Percentiles rank a stretch among this genome's conserved stretches.
These are phyloP conservation scores for Propithecus perrieri DNA, from an alignment of 2,797 vertebrate species.

Conservation along the genomic window DNA sequence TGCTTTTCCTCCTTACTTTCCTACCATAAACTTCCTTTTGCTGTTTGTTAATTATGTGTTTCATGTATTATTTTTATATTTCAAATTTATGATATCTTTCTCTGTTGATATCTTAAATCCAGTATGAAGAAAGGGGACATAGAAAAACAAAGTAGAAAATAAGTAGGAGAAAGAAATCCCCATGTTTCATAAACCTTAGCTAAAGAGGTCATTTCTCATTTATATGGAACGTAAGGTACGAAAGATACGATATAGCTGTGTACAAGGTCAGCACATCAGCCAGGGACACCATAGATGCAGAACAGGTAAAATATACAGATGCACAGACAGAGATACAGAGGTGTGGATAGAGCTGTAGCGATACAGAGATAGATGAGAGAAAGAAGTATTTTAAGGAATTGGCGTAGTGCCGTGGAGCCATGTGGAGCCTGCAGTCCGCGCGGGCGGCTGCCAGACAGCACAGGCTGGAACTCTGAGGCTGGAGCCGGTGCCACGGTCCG, in stretches of 20 bases:
- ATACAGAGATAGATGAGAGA: background rate
- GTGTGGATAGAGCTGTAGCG: no score
- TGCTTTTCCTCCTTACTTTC: background rate
- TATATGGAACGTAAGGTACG: background rate
- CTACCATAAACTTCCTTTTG: background rate
- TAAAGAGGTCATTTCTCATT: background rate
- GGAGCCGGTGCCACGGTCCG: background rate
- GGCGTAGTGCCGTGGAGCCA: background rate
- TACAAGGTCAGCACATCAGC: background rate
- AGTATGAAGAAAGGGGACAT: fast-evolving
- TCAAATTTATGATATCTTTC: background rate
- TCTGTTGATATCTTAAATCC: background rate
- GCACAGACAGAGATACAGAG: background rate
- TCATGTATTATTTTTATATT: background rate
- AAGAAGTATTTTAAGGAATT: background rate
- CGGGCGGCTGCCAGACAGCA: no score
- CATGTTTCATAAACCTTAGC: background rate
- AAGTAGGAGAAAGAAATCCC: background rate
- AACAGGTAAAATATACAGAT: background rate
- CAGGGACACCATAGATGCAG: background rate
- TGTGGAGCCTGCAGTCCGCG: no score
- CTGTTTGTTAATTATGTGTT: background rate
- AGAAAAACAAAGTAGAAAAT: background rate
- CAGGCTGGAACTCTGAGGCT: no score
- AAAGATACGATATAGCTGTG: background rate